These are phyloP conservation scores for Drosophila testacea DNA, from an alignment of 2,888 invertebrate genomes.

Conservation along the genomic window DNA sequence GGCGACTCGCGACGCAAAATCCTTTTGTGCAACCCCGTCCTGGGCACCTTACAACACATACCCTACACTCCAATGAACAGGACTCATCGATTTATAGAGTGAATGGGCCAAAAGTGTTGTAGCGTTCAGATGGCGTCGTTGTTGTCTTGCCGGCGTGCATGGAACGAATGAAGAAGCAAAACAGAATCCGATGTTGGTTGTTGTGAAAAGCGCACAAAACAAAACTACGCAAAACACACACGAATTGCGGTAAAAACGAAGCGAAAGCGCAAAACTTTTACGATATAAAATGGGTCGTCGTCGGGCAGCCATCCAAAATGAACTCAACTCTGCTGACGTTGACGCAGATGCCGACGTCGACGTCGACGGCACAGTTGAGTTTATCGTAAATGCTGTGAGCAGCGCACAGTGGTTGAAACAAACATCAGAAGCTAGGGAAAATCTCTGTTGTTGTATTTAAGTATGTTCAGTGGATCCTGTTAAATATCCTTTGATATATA, in stretches of 20 bases:
- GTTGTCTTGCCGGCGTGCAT: conserved; percentile 21
- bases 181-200: conserved; percentile 72
- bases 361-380: conserved; percentile 27
- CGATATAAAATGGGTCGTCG: conserved; percentile 43
- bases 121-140: conserved; percentile 23
- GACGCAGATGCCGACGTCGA: conserved; percentile 15
- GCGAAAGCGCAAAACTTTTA: conserved; percentile 39
- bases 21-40: conserved; percentile 28
- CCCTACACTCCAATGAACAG: conserved; percentile 8
- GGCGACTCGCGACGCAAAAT: conserved; percentile 53
- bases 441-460: too few relatives aligned
- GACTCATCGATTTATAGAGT: conserved; percentile 2
- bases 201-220: conserved; percentile 72
- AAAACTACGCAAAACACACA: conserved; percentile 59
- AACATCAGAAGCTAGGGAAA: neutral
- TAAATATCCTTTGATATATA: too few relatives aligned
- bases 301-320: conserved; percentile 15
- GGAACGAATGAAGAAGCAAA: conserved; percentile 62
- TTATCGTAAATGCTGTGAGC: conserved; percentile 51
- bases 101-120: neutral
- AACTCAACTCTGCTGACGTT: conserved; percentile 11
- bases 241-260: conserved; percentile 20
- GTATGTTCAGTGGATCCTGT: too few relatives aligned
- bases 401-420: conserved; percentile 36
- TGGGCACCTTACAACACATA: neutral